Evolutionary conservation across 2,113 vertebrate species (phyloP).

Genomic region (Pogona vitticeps): DNA sequence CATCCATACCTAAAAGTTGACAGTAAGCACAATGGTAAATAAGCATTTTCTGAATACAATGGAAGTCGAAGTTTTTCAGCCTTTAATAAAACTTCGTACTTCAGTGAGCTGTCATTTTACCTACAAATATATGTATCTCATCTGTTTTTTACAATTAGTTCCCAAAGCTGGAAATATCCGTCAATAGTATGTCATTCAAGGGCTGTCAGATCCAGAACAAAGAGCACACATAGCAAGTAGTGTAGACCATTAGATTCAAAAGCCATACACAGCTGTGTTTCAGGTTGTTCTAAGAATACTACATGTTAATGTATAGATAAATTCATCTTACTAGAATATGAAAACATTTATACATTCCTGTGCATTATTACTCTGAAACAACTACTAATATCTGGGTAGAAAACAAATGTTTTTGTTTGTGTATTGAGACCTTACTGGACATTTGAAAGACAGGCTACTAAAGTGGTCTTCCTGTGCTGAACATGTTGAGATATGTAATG

Average conservation of each 20-base stretch:
- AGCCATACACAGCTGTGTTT: not conserved
- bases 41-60: not conserved
- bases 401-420: conserved; percentile 5
- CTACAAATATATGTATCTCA: conserved; percentile 1
- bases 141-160: not conserved
- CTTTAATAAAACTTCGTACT: conserved; percentile 34
- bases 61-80: conserved; percentile 6
- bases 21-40: conserved; percentile 19
- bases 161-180: conserved; percentile 49
- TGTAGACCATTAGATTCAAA: not conserved
- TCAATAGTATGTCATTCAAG: conserved; percentile 28
- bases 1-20: conserved; percentile 81
- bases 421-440: conserved; percentile 22
- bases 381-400: conserved; percentile 23
- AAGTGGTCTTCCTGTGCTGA: not conserved
- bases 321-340: conserved; percentile 28
- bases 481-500: conserved; percentile 41
- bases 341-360: conserved; percentile 14
- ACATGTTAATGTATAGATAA: not conserved
- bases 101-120: not conserved
- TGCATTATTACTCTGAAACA: not conserved
- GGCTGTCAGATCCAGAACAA: not conserved
- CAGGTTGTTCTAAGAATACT: not conserved
- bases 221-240: not conserved
- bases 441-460: conserved; percentile 1